These are phyloP conservation scores for Sarcophaga carnaria DNA, from an alignment of 2,888 invertebrate species.

Conservation along the genomic window DNA sequence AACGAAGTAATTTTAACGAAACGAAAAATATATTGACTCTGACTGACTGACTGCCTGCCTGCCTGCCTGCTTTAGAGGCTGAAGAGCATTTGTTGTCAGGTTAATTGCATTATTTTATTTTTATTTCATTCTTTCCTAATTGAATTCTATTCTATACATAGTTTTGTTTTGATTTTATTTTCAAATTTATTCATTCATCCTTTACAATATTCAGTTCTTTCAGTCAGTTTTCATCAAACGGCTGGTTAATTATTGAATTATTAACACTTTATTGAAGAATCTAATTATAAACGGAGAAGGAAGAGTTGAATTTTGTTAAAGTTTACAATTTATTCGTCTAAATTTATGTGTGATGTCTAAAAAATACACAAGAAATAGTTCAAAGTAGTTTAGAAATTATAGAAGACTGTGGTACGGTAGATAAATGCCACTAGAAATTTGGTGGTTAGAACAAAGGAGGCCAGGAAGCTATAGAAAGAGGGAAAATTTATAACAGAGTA, in stretches of 20 bases:
- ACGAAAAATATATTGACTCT: neutral
- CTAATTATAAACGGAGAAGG: conserved; percentile 42
- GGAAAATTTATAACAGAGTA: no score
- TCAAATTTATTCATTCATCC: neutral
- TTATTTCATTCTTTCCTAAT: conserved; percentile 19
- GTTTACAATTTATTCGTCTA: neutral
- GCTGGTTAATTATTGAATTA: conserved; percentile 62
- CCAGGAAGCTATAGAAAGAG: no score
- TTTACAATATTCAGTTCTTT: neutral
- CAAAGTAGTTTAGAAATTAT: neutral
- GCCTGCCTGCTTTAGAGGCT: no score
- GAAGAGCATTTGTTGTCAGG: conserved; percentile 49
- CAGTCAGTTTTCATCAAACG: conserved; percentile 41
- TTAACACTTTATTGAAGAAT: conserved; percentile 61
- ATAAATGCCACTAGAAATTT: no score
- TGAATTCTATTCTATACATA: conserved; percentile 48
- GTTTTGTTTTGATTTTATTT: conserved; percentile 48
- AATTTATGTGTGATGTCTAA: neutral
- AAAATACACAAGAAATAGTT: neutral
- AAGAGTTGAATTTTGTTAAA: neutral
- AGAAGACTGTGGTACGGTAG: no score
- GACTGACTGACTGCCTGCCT: no score
- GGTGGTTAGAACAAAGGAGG: no score
- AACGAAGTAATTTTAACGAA: conserved; percentile 1
- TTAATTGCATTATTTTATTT: conserved; percentile 63